These are phyloP conservation scores for Trypoxylon attenuatum DNA, from an alignment of 2,888 invertebrate species.

Conservation along the genomic window DNA sequence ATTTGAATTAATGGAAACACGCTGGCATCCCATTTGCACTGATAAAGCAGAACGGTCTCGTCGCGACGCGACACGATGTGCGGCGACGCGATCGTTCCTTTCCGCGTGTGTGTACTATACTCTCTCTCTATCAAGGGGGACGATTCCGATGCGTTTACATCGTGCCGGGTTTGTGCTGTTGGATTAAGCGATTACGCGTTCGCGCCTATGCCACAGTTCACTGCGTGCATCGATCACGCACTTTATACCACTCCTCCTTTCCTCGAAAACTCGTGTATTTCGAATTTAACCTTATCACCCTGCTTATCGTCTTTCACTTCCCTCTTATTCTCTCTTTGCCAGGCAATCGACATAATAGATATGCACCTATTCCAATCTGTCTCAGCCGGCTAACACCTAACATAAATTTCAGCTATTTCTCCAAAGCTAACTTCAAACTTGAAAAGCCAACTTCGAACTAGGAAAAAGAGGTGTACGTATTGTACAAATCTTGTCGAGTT, in stretches of 20 bases:
- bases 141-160: constrained; percentile 36
- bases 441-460: no score
- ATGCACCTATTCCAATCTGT: no score
- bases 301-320: constrained; percentile 8
- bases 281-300: constrained; percentile 18
- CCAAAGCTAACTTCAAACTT: no score
- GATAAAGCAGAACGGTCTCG: constrained; percentile 52
- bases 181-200: constrained; percentile 50
- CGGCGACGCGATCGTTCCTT: constrained; percentile 6
- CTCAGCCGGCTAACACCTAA: no score
- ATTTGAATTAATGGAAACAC: constrained; percentile 71
- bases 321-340: no score
- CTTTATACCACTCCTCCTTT: no score
- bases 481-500: no score
- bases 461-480: no score
- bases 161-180: constrained; percentile 26
- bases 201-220: constrained; percentile 19
- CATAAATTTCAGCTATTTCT: no score
- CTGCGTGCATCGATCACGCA: constrained; percentile 32
- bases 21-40: constrained; percentile 52
- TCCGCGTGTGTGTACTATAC: constrained; percentile 5
- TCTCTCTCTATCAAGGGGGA: constrained; percentile 20
- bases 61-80: neutral
- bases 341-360: no score
- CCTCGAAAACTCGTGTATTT: constrained; percentile 22